Evolutionary conservation across 2,888 invertebrate species (phyloP).

Genomic region (Papilio elwesi): DNA sequence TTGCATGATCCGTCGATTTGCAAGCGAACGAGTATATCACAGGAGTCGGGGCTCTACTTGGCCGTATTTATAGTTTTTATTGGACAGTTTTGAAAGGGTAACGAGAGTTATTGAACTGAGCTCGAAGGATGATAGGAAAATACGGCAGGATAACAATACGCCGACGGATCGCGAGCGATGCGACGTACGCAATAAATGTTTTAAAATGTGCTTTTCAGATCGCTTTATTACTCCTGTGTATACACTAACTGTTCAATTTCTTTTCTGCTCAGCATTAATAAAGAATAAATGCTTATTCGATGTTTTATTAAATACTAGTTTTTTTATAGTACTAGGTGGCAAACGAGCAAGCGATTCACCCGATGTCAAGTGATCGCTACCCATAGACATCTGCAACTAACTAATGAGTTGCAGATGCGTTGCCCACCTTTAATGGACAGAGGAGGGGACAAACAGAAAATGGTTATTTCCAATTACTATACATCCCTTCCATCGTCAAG

Average conservation of each 20-base stretch:
- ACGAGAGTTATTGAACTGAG: conserved; percentile 42
- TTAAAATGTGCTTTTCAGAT: conserved; percentile 9
- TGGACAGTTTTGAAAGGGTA: conserved; percentile 47
- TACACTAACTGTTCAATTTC: neutral
- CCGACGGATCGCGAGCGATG: conserved; percentile 2
- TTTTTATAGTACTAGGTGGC: too few species aligned
- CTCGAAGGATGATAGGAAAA: conserved; percentile 21
- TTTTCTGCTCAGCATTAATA: neutral
- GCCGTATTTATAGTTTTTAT: conserved; percentile 46
- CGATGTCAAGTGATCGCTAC: too few species aligned
- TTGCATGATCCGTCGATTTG: conserved; percentile 65
- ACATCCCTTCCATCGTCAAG: too few species aligned
- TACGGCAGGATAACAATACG: conserved; percentile 25
- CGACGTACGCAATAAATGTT: conserved; percentile 20
- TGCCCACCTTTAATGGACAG: too few species aligned
- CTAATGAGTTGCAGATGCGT: too few species aligned
- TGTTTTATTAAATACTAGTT: too few species aligned
- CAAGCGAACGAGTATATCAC: conserved; percentile 53
- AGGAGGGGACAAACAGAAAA: too few species aligned
- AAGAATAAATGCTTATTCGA: too few species aligned
- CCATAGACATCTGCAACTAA: too few species aligned
- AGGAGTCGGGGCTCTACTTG: conserved; percentile 49
- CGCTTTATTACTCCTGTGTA: neutral
- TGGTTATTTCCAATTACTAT: too few species aligned
- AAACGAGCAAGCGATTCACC: too few species aligned